These are phyloP conservation scores for Lepisosteus oculatus DNA, from an alignment of 2,113 vertebrate species.

Conservation along the genomic window DNA sequence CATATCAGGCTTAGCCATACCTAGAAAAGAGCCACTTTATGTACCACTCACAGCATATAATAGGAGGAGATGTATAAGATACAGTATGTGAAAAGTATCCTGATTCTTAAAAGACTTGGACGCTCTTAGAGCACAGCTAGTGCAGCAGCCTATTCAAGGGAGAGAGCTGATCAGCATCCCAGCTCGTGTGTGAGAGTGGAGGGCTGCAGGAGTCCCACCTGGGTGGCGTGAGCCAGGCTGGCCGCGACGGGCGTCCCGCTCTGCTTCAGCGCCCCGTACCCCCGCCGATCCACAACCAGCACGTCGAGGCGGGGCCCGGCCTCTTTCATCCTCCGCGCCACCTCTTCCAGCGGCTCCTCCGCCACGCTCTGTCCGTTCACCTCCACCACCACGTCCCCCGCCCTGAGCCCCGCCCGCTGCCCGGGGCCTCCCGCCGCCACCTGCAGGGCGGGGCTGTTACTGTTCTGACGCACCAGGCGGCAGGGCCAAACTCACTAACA, in stretches of 20 bases:
- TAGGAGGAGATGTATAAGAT: too few species aligned
- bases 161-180: too few species aligned
- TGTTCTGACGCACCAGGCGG: too few species aligned
- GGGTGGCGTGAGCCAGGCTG: neutral
- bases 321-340: slow-evolving; percentile 52
- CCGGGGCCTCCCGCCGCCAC: slow-evolving; percentile 60
- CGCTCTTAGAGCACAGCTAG: too few species aligned
- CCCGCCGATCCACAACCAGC: slow-evolving; percentile 39
- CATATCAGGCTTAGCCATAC: too few species aligned
- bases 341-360: slow-evolving; percentile 52
- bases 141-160: too few species aligned
- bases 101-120: too few species aligned
- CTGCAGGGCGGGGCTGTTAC: slow-evolving; percentile 39
- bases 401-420: slow-evolving; percentile 56
- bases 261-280: slow-evolving; percentile 29
- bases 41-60: too few species aligned
- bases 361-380: slow-evolving; percentile 69
- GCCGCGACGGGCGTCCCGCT: slow-evolving; percentile 16
- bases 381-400: slow-evolving; percentile 66
- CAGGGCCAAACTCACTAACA: neutral
- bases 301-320: slow-evolving; percentile 43
- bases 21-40: too few species aligned
- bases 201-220: neutral
- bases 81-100: too few species aligned
- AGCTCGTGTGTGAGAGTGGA: neutral